A percentile compares a stretch with the other conserved stretches of the same genome.
These are phyloP conservation scores for Ennomos quercinarius DNA, from an alignment of 2,888 invertebrate genomes.

Conservation along the genomic window DNA sequence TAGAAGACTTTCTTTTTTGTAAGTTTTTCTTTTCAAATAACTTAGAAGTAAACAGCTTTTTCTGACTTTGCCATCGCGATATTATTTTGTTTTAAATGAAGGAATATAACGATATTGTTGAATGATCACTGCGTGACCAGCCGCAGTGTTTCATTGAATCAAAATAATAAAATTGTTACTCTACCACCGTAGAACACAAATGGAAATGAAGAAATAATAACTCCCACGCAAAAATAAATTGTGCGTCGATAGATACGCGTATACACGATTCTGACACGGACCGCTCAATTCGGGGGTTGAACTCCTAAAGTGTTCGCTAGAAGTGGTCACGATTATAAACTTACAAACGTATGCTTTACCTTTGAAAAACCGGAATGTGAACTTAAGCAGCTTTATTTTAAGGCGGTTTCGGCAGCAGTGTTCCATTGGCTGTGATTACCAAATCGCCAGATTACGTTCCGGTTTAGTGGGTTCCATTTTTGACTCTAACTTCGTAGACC, in stretches of 20 bases:
- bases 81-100: not conserved
- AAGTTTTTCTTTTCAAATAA: not conserved
- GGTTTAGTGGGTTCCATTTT: conserved; percentile 21
- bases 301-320: conserved; percentile 81
- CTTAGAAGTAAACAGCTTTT: not conserved
- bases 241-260: conserved; percentile 67
- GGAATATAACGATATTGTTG: not conserved
- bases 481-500: conserved; percentile 20
- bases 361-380: conserved; percentile 46
- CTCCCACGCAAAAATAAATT: conserved; percentile 75
- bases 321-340: conserved; percentile 81
- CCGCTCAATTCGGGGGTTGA: conserved; percentile 80
- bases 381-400: conserved; percentile 49
- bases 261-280: conserved; percentile 76
- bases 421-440: conserved; percentile 63
- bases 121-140: conserved; percentile 15
- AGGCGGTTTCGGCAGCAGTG: conserved; percentile 53
- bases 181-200: conserved; percentile 49
- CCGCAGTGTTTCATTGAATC: conserved; percentile 20
- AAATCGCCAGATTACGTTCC: conserved; percentile 49
- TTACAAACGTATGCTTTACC: conserved; percentile 43
- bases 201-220: conserved; percentile 78
- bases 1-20: no score
- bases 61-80: no score
- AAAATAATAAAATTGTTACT: conserved; percentile 50